Evolutionary conservation across 2,888 invertebrate genomes (phyloP).

Genomic region (Euproctis similis): DNA sequence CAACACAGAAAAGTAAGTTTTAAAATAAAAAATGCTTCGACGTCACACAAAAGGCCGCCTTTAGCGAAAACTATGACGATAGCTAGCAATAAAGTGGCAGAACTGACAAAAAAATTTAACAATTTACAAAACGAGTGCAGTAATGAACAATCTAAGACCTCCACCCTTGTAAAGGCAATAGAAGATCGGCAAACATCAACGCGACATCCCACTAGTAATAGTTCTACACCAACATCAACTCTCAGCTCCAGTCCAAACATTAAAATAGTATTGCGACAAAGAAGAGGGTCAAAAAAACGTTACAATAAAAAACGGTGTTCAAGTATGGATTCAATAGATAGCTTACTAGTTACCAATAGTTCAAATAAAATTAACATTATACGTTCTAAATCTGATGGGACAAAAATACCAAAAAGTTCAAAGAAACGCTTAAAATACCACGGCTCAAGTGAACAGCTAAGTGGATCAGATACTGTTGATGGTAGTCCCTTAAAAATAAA

Average conservation of each 20-base stretch:
- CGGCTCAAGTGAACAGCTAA: slow-evolving; percentile 51
- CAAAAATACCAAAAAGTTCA: slow-evolving; percentile 56
- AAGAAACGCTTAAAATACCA: slow-evolving; percentile 56
- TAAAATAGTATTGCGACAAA: slow-evolving; percentile 64
- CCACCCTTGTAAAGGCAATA: slow-evolving; percentile 73
- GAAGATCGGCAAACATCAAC: slow-evolving; percentile 52
- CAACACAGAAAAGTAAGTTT: slow-evolving; percentile 77
- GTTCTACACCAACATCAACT: slow-evolving; percentile 64
- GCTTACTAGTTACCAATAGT: slow-evolving; percentile 42
- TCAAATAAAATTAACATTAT: slow-evolving; percentile 51
- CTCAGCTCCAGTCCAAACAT: slow-evolving; percentile 67
- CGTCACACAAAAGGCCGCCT: slow-evolving; percentile 60
- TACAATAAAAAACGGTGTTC: slow-evolving; percentile 67
- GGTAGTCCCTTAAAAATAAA: slow-evolving; percentile 43
- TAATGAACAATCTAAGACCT: slow-evolving; percentile 62
- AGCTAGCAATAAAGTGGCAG: slow-evolving; percentile 78
- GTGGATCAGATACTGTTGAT: slow-evolving; percentile 59
- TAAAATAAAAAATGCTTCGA: slow-evolving; percentile 73
- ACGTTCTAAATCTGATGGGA: slow-evolving; percentile 67
- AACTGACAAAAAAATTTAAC: slow-evolving; percentile 82
- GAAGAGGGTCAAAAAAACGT: slow-evolving; percentile 62
- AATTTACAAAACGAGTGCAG: slow-evolving; percentile 72
- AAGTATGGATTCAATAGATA: slow-evolving; percentile 67
- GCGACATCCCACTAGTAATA: slow-evolving; percentile 49
- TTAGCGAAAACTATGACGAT: slow-evolving; percentile 65